These are phyloP conservation scores for Sarcophaga rosellei DNA, from an alignment of 2,888 invertebrate genomes.

Conservation along the genomic window DNA sequence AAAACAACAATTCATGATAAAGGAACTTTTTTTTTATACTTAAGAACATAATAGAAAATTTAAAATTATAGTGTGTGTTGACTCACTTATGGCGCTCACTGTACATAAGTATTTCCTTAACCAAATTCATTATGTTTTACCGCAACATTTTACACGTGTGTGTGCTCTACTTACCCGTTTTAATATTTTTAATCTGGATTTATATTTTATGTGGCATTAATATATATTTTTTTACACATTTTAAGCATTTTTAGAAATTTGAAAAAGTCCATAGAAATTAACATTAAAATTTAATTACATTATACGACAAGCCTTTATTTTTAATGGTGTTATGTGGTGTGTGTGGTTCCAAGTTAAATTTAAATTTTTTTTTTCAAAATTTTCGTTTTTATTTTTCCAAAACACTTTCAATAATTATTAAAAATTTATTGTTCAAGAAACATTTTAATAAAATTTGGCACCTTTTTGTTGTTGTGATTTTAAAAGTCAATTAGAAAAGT, in stretches of 20 bases:
- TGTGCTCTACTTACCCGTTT: conserved; percentile 44
- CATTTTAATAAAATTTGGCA: conserved; percentile 21
- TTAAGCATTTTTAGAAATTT: conserved; percentile 13
- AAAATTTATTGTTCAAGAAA: neutral
- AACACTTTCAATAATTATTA: neutral
- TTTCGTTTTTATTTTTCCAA: neutral
- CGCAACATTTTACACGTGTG: neutral
- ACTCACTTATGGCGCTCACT: too few species aligned
- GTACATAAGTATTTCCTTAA: too few species aligned
- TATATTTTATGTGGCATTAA: conserved; percentile 2
- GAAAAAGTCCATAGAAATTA: conserved; percentile 1
- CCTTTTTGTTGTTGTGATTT: neutral
- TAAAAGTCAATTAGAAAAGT: neutral
- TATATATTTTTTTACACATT: neutral
- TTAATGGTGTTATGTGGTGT: neutral
- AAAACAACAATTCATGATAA: too few species aligned
- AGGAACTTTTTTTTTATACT: too few species aligned
- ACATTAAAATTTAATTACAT: conserved; percentile 35
- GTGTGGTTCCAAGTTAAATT: neutral
- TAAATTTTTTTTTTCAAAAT: neutral
- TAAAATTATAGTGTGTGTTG: too few species aligned
- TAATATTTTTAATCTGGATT: conserved; percentile 13
- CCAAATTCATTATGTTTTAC: neutral
- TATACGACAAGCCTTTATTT: neutral
- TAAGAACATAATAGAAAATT: too few species aligned